These are phyloP conservation scores for Lates calcarifer DNA, from an alignment of 2,113 vertebrate genomes.

Conservation along the genomic window DNA sequence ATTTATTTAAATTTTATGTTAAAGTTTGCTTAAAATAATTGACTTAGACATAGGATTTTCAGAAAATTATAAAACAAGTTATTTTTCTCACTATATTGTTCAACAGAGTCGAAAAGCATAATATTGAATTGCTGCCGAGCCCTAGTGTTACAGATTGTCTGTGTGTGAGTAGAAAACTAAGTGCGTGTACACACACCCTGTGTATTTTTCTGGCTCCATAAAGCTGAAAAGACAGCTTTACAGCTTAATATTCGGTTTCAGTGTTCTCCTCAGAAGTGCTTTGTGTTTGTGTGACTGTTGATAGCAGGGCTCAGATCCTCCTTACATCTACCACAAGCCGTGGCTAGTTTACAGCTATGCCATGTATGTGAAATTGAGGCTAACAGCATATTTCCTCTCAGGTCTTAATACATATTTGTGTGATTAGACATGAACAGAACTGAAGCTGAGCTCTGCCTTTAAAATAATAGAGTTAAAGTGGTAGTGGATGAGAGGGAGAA, in stretches of 20 bases:
- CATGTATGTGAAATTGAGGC: slow-evolving; percentile 28
- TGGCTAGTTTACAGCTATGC: slow-evolving; percentile 37
- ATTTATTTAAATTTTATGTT: background rate
- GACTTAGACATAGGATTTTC: background rate
- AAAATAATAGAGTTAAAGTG: slow-evolving; percentile 22
- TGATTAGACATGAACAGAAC: slow-evolving; percentile 9
- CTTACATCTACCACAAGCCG: background rate
- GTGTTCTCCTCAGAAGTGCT: background rate
- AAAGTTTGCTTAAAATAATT: background rate
- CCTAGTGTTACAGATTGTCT: background rate
- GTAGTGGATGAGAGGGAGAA: slow-evolving; percentile 44
- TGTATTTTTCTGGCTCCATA: background rate
- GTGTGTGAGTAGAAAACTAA: background rate
- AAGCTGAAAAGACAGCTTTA: slow-evolving; percentile 9
- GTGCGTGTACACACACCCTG: background rate
- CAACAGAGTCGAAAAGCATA: background rate
- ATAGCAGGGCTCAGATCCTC: slow-evolving; percentile 12
- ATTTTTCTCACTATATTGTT: background rate
- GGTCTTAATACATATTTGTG: slow-evolving; percentile 29
- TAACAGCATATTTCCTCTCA: slow-evolving; percentile 37
- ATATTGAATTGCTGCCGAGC: background rate
- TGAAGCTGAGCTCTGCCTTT: slow-evolving; percentile 32
- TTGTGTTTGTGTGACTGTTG: slow-evolving; percentile 4
- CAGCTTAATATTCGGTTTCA: slow-evolving; percentile 15
- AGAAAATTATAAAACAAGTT: background rate